Conservation (phyloP, 2,113 vertebrate genomes). For the Alexandromys fortis region DNA sequence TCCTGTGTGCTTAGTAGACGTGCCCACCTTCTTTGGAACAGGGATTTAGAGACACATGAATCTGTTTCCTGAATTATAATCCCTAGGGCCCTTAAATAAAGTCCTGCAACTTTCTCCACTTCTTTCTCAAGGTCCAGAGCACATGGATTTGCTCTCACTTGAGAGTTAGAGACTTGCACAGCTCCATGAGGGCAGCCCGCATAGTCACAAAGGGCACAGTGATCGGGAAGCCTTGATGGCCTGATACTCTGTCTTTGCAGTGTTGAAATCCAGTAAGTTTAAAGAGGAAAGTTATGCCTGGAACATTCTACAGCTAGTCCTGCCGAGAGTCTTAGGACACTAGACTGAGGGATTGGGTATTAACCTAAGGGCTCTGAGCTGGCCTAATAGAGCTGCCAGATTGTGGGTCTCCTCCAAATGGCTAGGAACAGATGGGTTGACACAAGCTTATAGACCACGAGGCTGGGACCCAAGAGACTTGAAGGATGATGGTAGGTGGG, state of each 20-base stretch:
- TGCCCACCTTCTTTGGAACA: not conserved
- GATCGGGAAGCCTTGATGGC: not conserved
- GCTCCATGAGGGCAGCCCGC: fast-evolving
- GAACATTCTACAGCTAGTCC: not conserved
- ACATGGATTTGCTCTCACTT: not conserved
- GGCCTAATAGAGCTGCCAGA: not conserved
- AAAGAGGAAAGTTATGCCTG: not conserved
- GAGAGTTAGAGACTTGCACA: not conserved
- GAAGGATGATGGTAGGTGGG: not conserved
- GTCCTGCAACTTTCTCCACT: not conserved
- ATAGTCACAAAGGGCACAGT: fast-evolving
- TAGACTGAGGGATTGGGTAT: not conserved
- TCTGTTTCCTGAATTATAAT: not conserved
- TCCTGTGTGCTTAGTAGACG: not conserved
- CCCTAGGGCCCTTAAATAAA: not conserved
- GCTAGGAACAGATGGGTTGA: not conserved
- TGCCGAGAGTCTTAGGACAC: not conserved
- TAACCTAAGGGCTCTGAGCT: not conserved
- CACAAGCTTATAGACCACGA: too few relatives aligned
- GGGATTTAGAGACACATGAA: not conserved
- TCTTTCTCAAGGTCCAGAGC: not conserved
- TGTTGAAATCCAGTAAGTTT: not conserved
- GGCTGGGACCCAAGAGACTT: too few relatives aligned
- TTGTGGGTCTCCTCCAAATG: not conserved
- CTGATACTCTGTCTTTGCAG: not conserved